Evolutionary conservation across 2,797 vertebrate genomes (phyloP).

Genomic region (Clarias fuscus): DNA sequence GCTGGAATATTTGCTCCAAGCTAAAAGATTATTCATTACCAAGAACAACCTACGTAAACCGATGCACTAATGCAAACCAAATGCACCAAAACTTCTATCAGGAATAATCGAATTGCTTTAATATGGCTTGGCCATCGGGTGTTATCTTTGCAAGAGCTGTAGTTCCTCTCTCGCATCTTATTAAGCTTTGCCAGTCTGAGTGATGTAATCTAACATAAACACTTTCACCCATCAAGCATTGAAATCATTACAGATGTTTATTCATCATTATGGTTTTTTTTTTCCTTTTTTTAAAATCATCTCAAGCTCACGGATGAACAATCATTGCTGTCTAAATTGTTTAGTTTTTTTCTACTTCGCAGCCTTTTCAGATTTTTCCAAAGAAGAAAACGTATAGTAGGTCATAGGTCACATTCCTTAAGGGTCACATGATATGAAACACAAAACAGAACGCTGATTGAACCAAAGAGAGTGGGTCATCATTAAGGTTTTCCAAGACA

Average conservation of each 20-base stretch:
- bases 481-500: neutral
- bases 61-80: neutral
- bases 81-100: neutral
- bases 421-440: conserved; percentile 7
- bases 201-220: neutral
- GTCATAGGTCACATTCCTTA: conserved; percentile 26
- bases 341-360: neutral
- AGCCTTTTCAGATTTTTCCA: conserved; percentile 9
- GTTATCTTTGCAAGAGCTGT: neutral
- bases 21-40: neutral
- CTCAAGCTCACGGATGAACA: neutral
- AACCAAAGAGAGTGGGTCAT: neutral
- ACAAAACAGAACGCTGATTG: neutral
- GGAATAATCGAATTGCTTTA: neutral
- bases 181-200: neutral
- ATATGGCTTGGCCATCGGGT: neutral
- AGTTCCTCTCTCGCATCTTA: neutral
- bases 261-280: neutral
- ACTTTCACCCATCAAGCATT: conserved; percentile 21
- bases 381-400: neutral
- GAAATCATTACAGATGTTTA: conserved; percentile 1
- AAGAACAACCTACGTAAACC: neutral
- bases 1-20: neutral
- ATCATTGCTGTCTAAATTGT: neutral
- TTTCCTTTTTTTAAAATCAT: neutral